Evolutionary conservation across 2,113 vertebrate genomes (phyloP).

Genomic region (Pedionomus torquatus): DNA sequence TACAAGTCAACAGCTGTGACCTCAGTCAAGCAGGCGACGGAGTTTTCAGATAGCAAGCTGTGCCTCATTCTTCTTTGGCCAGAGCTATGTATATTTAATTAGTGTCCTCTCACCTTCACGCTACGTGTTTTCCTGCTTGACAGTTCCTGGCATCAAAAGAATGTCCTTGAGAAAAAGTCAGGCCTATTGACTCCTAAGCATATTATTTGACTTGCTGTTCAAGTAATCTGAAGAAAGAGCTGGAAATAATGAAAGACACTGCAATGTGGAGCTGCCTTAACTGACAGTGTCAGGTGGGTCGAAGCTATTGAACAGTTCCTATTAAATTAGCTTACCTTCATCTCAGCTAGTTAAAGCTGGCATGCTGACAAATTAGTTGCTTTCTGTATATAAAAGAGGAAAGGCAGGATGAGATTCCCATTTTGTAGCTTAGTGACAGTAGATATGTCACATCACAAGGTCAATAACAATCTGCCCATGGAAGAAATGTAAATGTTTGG

Average conservation of each 20-base stretch:
- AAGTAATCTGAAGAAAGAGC: constrained; percentile 77
- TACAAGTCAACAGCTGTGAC: constrained; percentile 89
- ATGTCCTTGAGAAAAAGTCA: constrained; percentile 91
- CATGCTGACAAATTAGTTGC: constrained; percentile 79
- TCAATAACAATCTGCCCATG: constrained; percentile 73
- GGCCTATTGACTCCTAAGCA: constrained; percentile 84
- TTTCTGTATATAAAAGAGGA: constrained; percentile 75
- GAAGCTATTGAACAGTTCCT: constrained; percentile 79
- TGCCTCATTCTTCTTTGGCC: constrained; percentile 88
- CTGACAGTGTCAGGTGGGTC: constrained; percentile 78
- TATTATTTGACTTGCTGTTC: constrained; percentile 81
- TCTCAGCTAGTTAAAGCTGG: constrained; percentile 78
- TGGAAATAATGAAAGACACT: constrained; percentile 78
- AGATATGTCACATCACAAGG: constrained; percentile 72
- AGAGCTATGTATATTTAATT: constrained; percentile 92
- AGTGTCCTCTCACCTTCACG: constrained; percentile 93
- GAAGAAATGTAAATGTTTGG: constrained; percentile 70
- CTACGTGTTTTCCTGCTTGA: constrained; percentile 88
- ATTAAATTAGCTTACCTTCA: constrained; percentile 82
- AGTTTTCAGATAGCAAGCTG: constrained; percentile 90
- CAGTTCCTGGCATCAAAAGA: constrained; percentile 92
- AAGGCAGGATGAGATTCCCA: constrained; percentile 60
- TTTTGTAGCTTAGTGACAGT: constrained; percentile 71
- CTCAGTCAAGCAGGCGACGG: constrained; percentile 82
- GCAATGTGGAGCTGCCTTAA: constrained; percentile 63